Base-by-base conservation (phyloP, 1,140 invertebrate species). In the Holotrichia oblita region DNA sequence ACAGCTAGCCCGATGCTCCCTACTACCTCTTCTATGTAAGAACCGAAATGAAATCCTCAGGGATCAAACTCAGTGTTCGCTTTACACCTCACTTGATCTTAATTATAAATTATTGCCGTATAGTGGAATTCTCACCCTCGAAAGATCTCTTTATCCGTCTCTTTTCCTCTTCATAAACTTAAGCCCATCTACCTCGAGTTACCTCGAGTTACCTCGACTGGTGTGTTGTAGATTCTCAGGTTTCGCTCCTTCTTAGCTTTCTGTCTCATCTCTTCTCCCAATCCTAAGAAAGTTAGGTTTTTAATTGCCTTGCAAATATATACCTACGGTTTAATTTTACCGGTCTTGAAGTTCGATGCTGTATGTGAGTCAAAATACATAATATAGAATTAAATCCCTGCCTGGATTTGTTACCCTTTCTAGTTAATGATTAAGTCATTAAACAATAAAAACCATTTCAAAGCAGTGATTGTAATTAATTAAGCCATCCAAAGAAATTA, bases 91-190 rank as follows among this genome's bases (percentile, higher is more conserved):
- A 69, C 61, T 69, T 69, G 20, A 24, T 69, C 61, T 69, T 69
- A 69, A 69, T 69, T 69, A 69, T 69, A 69, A 69, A 69, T 69
- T 69, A 69, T 69, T 69, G 61, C 61, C 61, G 17, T 22, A 24
- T 24, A 69, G 61, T 24, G 20, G 20, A 22, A 69, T 69, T 24
- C 20, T 10, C 22, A 69, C 48, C 48, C 17, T n/a, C 14, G 22
- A 24, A 22, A 20, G 61, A 3, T 22, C 12, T 24, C 61, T 27
- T 1, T 27, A 22, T 24, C 61, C 6, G 9, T 9, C 6, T 27
- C 22, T 22, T 8, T 12, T 10, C 27, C 20, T 27, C 22, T 10
- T 24, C 61, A 34, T 34, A 69, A 20, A 69, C 7, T 24, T 55
- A 14, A 55, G 27, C 27, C 27, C n/a, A n/a, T n/a, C 44, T 14